Evolutionary conservation across 2,113 vertebrate species (phyloP).

Genomic region (Eurystomus gularis): DNA sequence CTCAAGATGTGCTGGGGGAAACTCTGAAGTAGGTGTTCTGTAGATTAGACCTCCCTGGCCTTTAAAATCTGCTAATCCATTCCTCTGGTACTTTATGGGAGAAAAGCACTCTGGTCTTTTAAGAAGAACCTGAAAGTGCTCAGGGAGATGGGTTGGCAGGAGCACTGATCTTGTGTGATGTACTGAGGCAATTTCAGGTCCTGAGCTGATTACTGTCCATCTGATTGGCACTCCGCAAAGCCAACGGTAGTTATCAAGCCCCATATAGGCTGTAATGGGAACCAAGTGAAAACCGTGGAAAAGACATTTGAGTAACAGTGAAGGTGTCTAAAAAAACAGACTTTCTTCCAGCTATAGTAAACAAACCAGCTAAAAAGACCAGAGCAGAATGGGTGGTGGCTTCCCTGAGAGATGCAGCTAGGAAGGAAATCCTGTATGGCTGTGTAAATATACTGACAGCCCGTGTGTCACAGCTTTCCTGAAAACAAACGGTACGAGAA

Average conservation of each 20-base stretch:
- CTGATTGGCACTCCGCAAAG: background rate
- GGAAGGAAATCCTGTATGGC: background rate
- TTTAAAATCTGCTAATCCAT: background rate
- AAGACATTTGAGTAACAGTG: background rate
- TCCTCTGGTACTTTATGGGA: background rate
- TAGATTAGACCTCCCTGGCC: background rate
- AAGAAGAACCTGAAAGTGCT: background rate
- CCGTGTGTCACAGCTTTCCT: rapidly evolving
- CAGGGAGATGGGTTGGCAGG: background rate
- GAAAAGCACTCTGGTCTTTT: background rate
- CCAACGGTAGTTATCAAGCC: background rate
- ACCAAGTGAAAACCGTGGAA: background rate
- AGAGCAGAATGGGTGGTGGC: background rate
- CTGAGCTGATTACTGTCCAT: background rate
- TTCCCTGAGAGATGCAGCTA: background rate
- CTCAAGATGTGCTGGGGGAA: background rate
- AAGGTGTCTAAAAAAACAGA: background rate
- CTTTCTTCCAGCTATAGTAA: background rate
- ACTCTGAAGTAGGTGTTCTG: background rate
- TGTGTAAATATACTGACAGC: background rate
- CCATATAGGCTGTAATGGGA: background rate
- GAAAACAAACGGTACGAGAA: background rate
- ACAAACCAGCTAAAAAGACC: background rate
- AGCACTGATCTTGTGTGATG: background rate
- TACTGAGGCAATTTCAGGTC: background rate